Evolutionary conservation across 2,113 vertebrate genomes (phyloP), one percentile per base, ranked within the genome.

Genomic region (Aspiorhynchus laticeps): DNA sequence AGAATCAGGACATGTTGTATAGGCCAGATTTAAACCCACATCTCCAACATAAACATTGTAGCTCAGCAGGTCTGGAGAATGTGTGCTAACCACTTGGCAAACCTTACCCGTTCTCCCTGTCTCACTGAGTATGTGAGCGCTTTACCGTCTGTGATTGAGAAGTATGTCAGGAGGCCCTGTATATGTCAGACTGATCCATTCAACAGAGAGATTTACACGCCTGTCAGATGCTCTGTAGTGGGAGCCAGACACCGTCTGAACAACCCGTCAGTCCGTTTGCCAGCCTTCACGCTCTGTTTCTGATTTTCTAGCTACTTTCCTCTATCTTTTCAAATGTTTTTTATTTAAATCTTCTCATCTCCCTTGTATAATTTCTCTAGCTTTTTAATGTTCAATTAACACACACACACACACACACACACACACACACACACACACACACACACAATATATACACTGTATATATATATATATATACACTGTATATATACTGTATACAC

Each of bases 161-260:
- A 78, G 81, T 78, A 43, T 53, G n/a, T 75, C 41, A 75, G 73
- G n/a, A 75, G 76, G 63, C 24, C 51, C 7, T 86, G 56, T 79
- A 53, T 43, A 84, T 89, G 73, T 87, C 83, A 79, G 43, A 21
- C 74, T 56, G 84, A 83, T 83, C 75, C 71, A 59, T 83, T 89
- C 88, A 87, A 75, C 78, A 79, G 63, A 38, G 63, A 83, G 86
- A 89, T 89, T 89, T 87, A 80, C 53, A 83, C 24, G 41, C 74
- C 24, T 87, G 84, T 86, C 74, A 63, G 59, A 78, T 80, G 85
- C 53, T 84, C 43, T 21, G 53, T 43, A 63, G 38, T 14, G 51
- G 31, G 31, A 41, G 77, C 77, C 67, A 85, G 87, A 61, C 69
- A 53, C 31, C 63, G 26, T 48, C 38, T 73, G 82, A 87, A 75